These are phyloP conservation scores for Chrysodeixis includens DNA, from an alignment of 2,888 invertebrate genomes.

Conservation along the genomic window DNA sequence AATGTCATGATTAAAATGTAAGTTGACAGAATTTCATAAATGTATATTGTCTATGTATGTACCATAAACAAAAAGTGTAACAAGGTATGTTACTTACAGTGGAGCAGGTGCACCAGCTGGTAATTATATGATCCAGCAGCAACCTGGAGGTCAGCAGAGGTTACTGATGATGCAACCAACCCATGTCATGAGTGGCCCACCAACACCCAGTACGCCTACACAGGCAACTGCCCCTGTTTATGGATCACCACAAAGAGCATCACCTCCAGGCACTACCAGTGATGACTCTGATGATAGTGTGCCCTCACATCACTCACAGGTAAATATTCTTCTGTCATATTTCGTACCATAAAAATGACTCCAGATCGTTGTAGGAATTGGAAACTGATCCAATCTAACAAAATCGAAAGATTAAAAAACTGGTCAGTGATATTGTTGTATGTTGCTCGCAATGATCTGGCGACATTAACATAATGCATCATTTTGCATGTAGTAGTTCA, in stretches of 20 bases:
- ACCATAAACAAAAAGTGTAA: conserved; percentile 6
- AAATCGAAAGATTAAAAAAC: neutral
- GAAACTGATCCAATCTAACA: neutral
- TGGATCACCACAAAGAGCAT: conserved; percentile 90
- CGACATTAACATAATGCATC: neutral
- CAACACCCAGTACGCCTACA: conserved; percentile 82
- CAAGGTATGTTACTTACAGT: conserved; percentile 62
- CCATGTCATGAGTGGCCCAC: conserved; percentile 85
- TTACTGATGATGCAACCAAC: conserved; percentile 88
- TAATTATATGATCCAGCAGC: conserved; percentile 90
- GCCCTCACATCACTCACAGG: conserved; percentile 90
- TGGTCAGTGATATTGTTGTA: no score
- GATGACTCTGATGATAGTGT: conserved; percentile 96
- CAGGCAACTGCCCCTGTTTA: conserved; percentile 79
- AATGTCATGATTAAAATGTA: conserved; percentile 63
- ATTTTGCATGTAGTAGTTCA: neutral
- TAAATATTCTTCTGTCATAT: conserved; percentile 55
- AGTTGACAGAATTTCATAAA: conserved; percentile 51
- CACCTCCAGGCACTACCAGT: conserved; percentile 93
- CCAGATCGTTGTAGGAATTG: neutral
- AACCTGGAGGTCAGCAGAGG: conserved; percentile 88
- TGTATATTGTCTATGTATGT: neutral
- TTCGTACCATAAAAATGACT: neutral
- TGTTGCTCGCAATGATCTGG: neutral
- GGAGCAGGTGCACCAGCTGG: conserved; percentile 89